A percentile compares a stretch with the other conserved stretches of the same genome.
phyloP scores from a whole-genome alignment of 2,113 vertebrate genomes.

The Martes martes region DNA sequence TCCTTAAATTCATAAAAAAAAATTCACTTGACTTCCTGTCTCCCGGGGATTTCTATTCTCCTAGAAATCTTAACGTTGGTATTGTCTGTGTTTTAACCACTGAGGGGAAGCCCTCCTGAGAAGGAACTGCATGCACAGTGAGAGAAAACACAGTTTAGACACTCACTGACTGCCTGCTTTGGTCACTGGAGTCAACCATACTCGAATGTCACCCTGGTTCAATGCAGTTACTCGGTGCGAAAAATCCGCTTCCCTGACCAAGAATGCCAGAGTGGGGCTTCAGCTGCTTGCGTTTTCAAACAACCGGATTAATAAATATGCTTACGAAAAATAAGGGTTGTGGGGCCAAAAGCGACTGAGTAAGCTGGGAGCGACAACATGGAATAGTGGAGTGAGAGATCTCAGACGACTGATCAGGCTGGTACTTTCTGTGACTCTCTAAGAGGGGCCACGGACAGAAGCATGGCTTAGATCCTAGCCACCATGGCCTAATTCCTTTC shows the following conservation, averaged over 20 bases:
- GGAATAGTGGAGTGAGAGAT: neutral
- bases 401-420: neutral
- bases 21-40: neutral
- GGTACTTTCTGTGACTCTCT: neutral
- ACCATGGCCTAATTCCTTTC: neutral
- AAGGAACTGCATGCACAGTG: neutral
- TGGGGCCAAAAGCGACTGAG: neutral
- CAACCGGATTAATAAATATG: slow-evolving; percentile 14
- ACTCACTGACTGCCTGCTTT: neutral
- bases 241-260: neutral
- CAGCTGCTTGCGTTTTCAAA: neutral
- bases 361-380: neutral
- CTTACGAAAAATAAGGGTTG: neutral
- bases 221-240: neutral
- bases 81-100: neutral
- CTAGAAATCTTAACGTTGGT: neutral
- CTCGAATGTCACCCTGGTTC: neutral
- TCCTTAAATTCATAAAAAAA: neutral
- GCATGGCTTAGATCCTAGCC: neutral
- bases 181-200: neutral
- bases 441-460: neutral
- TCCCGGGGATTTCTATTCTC: neutral
- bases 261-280: neutral
- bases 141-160: neutral
- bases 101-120: neutral